Percentiles rank a stretch among this genome's conserved stretches.
Conservation (phyloP, 64 coral and sea anemone species). For the Pocillopora verrucosa region DNA sequence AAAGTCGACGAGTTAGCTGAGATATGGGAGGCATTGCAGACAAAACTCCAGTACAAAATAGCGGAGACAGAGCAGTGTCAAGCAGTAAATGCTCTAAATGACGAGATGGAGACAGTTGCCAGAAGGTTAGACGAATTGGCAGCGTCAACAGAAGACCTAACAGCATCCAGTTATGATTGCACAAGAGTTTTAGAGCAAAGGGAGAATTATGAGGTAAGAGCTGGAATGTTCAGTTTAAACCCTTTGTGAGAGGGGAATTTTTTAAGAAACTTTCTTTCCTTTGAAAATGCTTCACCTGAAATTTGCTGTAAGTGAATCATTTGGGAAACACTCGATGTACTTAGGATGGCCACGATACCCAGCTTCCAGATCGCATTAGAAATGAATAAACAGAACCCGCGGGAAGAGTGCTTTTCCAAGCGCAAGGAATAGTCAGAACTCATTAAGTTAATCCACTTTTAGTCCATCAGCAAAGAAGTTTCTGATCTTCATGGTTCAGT, state of each 20-base stretch:
- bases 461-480: constrained; percentile 63
- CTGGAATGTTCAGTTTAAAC: background rate
- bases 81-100: constrained; percentile 56
- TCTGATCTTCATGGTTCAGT: constrained; percentile 83
- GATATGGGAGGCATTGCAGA: constrained; percentile 51
- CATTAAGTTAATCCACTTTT: background rate
- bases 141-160: constrained; percentile 81
- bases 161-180: constrained; percentile 51
- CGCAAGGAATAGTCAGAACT: no score
- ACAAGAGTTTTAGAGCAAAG: constrained; percentile 62
- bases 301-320: no score
- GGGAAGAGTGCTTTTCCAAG: no score
- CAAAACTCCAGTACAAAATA: constrained; percentile 44
- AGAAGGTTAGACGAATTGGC: constrained; percentile 62
- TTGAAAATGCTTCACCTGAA: no score
- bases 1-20: constrained; percentile 23
- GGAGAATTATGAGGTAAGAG: constrained; percentile 80
- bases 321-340: no score
- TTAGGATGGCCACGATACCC: no score
- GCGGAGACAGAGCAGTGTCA: constrained; percentile 32
- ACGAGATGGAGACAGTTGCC: constrained; percentile 56
- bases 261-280: no score
- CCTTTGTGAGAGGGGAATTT: background rate
- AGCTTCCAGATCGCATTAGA: no score
- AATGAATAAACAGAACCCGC: no score